Conservation (phyloP, 2,888 invertebrate species). For the Napeogenes inachia region DNA sequence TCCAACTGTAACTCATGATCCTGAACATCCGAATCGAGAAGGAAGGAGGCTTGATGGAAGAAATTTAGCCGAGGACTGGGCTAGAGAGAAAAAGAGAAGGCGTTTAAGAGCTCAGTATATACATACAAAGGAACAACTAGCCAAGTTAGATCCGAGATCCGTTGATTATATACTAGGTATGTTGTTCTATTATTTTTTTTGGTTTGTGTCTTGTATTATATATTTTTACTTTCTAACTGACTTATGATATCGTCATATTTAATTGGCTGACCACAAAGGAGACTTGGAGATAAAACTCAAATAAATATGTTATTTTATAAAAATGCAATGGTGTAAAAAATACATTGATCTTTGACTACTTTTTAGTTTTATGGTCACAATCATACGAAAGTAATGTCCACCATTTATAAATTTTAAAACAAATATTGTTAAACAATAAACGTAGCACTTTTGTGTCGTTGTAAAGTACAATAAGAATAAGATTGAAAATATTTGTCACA, state of each 20-base stretch:
- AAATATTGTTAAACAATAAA: background rate
- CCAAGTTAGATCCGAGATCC: conserved; percentile 81
- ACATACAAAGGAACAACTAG: conserved; percentile 84
- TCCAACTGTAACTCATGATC: conserved; percentile 83
- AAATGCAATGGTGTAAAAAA: too few species aligned
- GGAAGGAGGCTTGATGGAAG: conserved; percentile 85
- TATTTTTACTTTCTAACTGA: too few species aligned
- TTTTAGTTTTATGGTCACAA: too few species aligned
- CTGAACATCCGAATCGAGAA: conserved; percentile 82
- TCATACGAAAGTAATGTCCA: too few species aligned
- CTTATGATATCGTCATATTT: too few species aligned
- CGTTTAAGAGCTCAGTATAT: conserved; percentile 84
- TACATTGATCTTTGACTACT: too few species aligned
- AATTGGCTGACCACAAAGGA: too few species aligned
- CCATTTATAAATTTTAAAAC: background rate
- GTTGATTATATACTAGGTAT: conserved; percentile 86
- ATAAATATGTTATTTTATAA: too few species aligned
- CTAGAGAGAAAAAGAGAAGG: conserved; percentile 83
- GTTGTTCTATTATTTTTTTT: conserved; percentile 31
- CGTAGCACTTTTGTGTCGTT: background rate
- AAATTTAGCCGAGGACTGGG: conserved; percentile 89
- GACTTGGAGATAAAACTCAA: too few species aligned
- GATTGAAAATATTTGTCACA: background rate
- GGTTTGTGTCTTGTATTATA: too few species aligned
- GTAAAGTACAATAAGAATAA: background rate